Evolutionary conservation across 1,140 invertebrate species (phyloP).

Genomic region (Chrysomallon squamiferum): DNA sequence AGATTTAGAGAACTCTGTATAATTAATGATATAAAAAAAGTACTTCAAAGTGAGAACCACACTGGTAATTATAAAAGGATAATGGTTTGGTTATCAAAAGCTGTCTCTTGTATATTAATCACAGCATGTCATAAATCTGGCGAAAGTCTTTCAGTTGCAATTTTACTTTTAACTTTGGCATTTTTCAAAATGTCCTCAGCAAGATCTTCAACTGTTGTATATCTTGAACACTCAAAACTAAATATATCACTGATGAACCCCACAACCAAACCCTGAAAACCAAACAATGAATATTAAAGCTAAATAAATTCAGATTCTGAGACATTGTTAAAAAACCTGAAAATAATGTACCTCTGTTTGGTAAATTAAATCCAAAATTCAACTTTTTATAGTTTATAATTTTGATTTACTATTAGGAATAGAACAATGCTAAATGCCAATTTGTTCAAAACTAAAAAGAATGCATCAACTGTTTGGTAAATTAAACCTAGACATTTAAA

Average conservation of each 20-base stretch:
- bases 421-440: background rate
- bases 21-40: too few species aligned
- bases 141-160: constrained; percentile 19
- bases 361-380: background rate
- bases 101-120: too few species aligned
- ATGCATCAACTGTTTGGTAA: background rate
- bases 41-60: too few species aligned
- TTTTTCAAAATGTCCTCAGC: constrained; percentile 44
- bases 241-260: constrained; percentile 90
- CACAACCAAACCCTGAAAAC: constrained; percentile 80
- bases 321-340: too few species aligned
- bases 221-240: constrained; percentile 89
- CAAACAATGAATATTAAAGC: constrained; percentile 15
- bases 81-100: too few species aligned
- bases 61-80: too few species aligned
- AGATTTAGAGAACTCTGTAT: too few species aligned
- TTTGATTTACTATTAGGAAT: background rate
- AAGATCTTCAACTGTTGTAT: constrained; percentile 82
- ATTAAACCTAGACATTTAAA: too few species aligned
- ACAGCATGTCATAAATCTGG: too few species aligned
- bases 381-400: background rate
- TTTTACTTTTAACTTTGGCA: constrained; percentile 31
- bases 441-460: background rate
- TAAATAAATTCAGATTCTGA: background rate
- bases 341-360: too few species aligned